These are phyloP conservation scores for Eumaeus atala DNA, from an alignment of 1,140 invertebrate genomes.

Conservation along the genomic window DNA sequence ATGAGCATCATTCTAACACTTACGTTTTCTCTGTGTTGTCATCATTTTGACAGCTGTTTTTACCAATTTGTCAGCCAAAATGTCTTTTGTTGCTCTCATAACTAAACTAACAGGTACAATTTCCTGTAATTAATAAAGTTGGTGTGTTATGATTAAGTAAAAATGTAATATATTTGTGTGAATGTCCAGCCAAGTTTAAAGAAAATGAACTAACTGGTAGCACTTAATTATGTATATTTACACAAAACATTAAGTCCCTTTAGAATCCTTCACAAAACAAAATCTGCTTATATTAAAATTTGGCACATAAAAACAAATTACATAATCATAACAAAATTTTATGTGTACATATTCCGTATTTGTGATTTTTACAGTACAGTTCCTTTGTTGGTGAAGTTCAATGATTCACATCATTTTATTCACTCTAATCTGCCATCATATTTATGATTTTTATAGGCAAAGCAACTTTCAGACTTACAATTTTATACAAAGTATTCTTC, in stretches of 20 bases:
- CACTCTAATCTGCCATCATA: no score
- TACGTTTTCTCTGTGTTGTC: conserved; percentile 72
- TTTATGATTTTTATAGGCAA: background rate
- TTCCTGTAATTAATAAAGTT: conserved; percentile 50
- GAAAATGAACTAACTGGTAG: no score
- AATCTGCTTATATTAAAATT: no score
- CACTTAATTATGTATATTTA: no score
- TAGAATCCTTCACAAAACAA: background rate
- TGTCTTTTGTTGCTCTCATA: conserved; percentile 67
- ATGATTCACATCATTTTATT: no score
- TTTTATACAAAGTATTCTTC: conserved; percentile 56
- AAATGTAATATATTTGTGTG: conserved; percentile 6
- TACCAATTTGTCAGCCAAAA: conserved; percentile 62
- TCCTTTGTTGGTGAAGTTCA: no score
- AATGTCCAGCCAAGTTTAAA: no score
- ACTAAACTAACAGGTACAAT: conserved; percentile 65
- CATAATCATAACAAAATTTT: no score
- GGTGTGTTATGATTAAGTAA: conserved; percentile 10
- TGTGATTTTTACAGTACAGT: no score
- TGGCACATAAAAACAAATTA: no score
- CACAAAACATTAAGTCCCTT: no score
- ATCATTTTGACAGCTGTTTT: conserved; percentile 73
- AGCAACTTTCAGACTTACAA: conserved; percentile 42
- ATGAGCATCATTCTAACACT: conserved; percentile 34
- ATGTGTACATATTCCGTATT: no score